phyloP scores from a whole-genome alignment of 1,140 invertebrate species.

The Streblospio benedicti region DNA sequence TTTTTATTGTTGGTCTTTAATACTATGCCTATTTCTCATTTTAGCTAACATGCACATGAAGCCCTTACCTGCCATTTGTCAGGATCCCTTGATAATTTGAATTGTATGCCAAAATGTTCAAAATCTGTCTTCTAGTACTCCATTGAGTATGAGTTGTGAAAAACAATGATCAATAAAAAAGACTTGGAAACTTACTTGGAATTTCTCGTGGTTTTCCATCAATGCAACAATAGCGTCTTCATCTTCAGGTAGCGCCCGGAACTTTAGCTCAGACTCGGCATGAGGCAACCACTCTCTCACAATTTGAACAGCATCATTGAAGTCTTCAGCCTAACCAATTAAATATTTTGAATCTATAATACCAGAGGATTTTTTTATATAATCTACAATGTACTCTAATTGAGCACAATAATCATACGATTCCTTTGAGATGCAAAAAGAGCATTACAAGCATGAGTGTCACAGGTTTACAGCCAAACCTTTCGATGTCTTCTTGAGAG shows the following conservation, averaged over 20 bases:
- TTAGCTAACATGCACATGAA: too few relatives aligned
- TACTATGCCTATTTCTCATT: not conserved
- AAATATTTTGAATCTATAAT: constrained; percentile 10
- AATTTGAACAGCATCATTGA: constrained; percentile 90
- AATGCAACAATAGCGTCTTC: constrained; percentile 78
- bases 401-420: too few relatives aligned
- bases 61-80: too few relatives aligned
- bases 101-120: too few relatives aligned
- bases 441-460: too few relatives aligned
- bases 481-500: too few relatives aligned
- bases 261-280: constrained; percentile 84
- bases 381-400: constrained; percentile 1
- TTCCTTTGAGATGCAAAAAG: too few relatives aligned
- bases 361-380: constrained; percentile 3
- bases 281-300: constrained; percentile 83
- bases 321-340: constrained; percentile 76
- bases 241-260: constrained; percentile 73
- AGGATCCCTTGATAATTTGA: too few relatives aligned
- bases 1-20: constrained; percentile 49
- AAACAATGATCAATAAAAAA: not conserved
- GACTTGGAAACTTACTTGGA: too few relatives aligned
- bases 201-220: constrained; percentile 75
- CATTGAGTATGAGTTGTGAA: not conserved
- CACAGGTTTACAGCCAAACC: too few relatives aligned
- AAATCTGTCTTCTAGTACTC: too few relatives aligned